Conservation (phyloP, 1,140 invertebrate genomes). For the Drosophila simulans region DNA sequence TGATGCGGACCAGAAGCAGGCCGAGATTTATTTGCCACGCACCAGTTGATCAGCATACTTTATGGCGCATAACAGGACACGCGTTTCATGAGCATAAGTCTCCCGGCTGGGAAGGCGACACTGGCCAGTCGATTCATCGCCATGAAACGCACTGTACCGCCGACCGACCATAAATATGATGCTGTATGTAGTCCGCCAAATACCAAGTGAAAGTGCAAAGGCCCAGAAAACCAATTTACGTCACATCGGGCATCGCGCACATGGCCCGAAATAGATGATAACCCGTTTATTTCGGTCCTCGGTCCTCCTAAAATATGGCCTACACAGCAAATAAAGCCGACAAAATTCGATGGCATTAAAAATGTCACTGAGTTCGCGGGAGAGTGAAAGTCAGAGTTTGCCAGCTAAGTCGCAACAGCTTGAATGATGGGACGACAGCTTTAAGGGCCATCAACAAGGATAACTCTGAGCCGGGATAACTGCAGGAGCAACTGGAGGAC, state of each 20-base stretch:
- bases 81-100: slow-evolving; percentile 12
- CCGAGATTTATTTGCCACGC: slow-evolving; percentile 49
- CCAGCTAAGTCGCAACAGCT: slow-evolving; percentile 3
- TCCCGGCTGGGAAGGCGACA: slow-evolving; percentile 2
- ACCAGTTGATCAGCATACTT: slow-evolving; percentile 53
- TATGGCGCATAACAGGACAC: slow-evolving; percentile 45
- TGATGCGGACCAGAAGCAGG: slow-evolving; percentile 4
- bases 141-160: slow-evolving; percentile 11
- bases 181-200: slow-evolving; percentile 4
- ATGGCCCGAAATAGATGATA: slow-evolving; percentile 37
- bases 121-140: too few species aligned
- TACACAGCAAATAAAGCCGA: background rate
- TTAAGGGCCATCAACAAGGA: slow-evolving; percentile 33
- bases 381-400: slow-evolving; percentile 31
- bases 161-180: slow-evolving; percentile 17
- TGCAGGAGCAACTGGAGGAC: background rate
- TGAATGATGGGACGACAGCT: slow-evolving; percentile 20
- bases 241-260: slow-evolving; percentile 22
- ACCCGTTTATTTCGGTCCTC: slow-evolving; percentile 38
- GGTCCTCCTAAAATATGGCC: slow-evolving; percentile 17
- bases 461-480: slow-evolving; percentile 17
- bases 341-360: slow-evolving; percentile 22
- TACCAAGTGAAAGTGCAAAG: slow-evolving; percentile 35
- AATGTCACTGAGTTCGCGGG: slow-evolving; percentile 28
- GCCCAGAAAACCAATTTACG: slow-evolving; percentile 33